These are phyloP conservation scores for Formica exsecta DNA, from an alignment of 1,140 invertebrate genomes.

Conservation along the genomic window DNA sequence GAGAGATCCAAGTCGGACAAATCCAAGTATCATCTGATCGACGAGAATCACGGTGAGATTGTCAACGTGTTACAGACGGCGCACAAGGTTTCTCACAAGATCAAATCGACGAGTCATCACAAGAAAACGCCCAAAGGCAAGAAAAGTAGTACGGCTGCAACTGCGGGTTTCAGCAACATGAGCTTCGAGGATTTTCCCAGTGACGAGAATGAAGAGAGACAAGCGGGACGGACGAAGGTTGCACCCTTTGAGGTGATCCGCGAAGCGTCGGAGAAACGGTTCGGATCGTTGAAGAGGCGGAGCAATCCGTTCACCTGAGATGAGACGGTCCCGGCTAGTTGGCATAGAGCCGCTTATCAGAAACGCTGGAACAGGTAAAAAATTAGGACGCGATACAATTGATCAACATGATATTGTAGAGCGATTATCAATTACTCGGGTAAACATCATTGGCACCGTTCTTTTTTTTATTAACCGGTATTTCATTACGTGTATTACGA, in stretches of 20 bases:
- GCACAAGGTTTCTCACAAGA: constrained; percentile 77
- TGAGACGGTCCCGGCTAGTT: constrained; percentile 2
- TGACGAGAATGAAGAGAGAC: constrained; percentile 87
- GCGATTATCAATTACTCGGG: not conserved
- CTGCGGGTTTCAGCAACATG: constrained; percentile 91
- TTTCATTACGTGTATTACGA: constrained; percentile 11
- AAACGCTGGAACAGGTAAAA: not conserved
- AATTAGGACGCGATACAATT: constrained; percentile 7
- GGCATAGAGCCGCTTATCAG: constrained; percentile 1
- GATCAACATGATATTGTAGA: constrained; percentile 13
- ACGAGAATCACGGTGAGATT: constrained; percentile 80
- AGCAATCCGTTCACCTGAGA: constrained; percentile 90
- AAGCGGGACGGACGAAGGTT: constrained; percentile 77
- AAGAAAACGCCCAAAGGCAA: constrained; percentile 81
- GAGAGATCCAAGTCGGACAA: constrained; percentile 86
- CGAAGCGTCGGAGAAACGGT: constrained; percentile 88
- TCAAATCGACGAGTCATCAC: constrained; percentile 72
- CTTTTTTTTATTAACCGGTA: not conserved
- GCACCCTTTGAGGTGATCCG: constrained; percentile 90
- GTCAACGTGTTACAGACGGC: constrained; percentile 76
- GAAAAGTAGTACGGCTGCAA: constrained; percentile 70
- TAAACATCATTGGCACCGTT: not conserved
- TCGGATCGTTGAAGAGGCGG: constrained; percentile 89
- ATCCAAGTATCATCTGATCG: constrained; percentile 87
- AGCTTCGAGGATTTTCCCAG: constrained; percentile 93